These are phyloP conservation scores for Antechinus stuartii DNA, from an alignment of 2,113 vertebrate genomes.

Conservation along the genomic window DNA sequence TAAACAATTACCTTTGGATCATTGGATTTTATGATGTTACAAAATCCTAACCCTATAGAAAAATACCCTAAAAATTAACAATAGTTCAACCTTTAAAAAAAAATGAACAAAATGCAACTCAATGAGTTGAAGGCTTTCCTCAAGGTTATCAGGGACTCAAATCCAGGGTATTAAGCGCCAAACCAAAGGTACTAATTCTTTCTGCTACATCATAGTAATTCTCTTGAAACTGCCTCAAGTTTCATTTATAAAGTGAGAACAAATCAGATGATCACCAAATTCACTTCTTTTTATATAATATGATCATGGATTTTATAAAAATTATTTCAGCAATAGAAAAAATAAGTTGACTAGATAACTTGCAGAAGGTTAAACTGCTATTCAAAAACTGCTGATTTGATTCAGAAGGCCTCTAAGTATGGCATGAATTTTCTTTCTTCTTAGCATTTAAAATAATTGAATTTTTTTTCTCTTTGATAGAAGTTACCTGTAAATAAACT, in stretches of 20 bases:
- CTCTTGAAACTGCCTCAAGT: not conserved
- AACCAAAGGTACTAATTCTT: not conserved
- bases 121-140: not conserved
- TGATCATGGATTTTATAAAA: not conserved
- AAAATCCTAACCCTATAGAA: not conserved
- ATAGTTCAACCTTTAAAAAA: not conserved
- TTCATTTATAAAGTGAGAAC: constrained; percentile 2
- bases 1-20: not conserved
- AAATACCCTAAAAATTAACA: not conserved
- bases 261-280: not conserved
- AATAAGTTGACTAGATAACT: not conserved
- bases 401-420: constrained; percentile 35
- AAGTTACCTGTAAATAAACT: constrained; percentile 28
- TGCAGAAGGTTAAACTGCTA: constrained; percentile 34
- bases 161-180: not conserved
- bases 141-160: not conserved
- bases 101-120: not conserved
- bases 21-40: not conserved
- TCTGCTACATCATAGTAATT: not conserved
- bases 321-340: not conserved
- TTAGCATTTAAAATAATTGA: not conserved
- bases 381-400: constrained; percentile 10
- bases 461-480: not conserved
- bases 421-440: not conserved
- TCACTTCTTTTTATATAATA: not conserved